Base-by-base conservation (phyloP, 2,888 invertebrate genomes). In the Xestia xanthographa region DNA sequence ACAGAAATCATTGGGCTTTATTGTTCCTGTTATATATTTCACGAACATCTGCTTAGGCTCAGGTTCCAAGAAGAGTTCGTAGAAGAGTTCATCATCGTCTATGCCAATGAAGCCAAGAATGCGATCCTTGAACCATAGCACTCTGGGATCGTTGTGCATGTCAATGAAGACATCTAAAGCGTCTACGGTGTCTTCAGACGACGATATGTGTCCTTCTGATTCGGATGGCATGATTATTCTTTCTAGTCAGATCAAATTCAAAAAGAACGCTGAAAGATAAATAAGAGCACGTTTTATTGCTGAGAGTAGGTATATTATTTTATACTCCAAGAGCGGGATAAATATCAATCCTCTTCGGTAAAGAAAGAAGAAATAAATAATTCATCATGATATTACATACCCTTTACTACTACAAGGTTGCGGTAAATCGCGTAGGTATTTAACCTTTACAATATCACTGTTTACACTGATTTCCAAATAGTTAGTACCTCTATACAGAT, bases 111-210 rank as follows among this genome's bases (percentile, higher is more conserved):
- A 97, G 2, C 95, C 93, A 20, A 97, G 92, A 48, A 98, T 97
- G 77, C 97, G 97, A 1, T 97, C 97, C 90, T 97, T 97, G 48
- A 98, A 95, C 98, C 98, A 98, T 85, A 97, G 94, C 34, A 97
- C 92, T 72, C 98, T 97, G 45, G 96, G 97, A 88, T 98, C 98
- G 29, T 81, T 90, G 68, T 84, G 84, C 22, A 93, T 43, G 75
- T 95, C 89, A 4, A 95, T 48, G 8, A 88, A 87, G 5, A 68
- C 29, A 2, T 86, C 87, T 1, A 56, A 17, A 8, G 88, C 87
- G 0, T 87, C 90, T 17, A 70, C 5, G 0, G 63, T 41, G 0
- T 14, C 29, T 50, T 50, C 34, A 22, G 81, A 78, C 0, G 48
- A 11, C 0, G 56, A 48, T 14, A 41, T 58, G 0, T 0, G 17